These are phyloP conservation scores for Drosophila mayaguana DNA, from an alignment of 2,888 invertebrate genomes.

Conservation along the genomic window DNA sequence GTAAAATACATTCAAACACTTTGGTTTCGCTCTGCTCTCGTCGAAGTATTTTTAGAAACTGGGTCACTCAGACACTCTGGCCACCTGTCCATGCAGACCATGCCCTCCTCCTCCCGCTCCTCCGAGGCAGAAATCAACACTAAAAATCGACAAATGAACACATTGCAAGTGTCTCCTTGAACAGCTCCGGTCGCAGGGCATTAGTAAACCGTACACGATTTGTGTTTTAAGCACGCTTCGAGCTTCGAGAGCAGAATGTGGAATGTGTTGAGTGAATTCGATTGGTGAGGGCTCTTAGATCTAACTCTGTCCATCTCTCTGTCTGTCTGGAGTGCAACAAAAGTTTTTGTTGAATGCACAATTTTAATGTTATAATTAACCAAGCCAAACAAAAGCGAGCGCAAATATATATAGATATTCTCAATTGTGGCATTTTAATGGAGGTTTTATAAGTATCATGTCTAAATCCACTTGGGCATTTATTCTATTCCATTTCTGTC, in stretches of 20 bases:
- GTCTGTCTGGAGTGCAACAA: conserved; percentile 31
- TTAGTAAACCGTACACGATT: conserved; percentile 58
- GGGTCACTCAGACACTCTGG: conserved; percentile 58
- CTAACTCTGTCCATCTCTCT: conserved; percentile 10
- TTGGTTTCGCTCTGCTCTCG: conserved; percentile 52
- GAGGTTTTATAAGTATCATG: conserved; percentile 7
- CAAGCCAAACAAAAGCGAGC: conserved; percentile 22
- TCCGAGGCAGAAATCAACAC: conserved; percentile 44
- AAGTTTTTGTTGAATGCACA: conserved; percentile 24
- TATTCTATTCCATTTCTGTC: neutral
- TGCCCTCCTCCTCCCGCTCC: neutral
- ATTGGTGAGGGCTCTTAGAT: neutral
- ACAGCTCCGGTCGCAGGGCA: conserved; percentile 39
- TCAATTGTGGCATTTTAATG: conserved; percentile 21
- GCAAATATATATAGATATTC: conserved; percentile 7
- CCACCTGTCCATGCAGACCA: conserved; percentile 50
- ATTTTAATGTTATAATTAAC: conserved; percentile 57
- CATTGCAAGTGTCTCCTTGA: conserved; percentile 66
- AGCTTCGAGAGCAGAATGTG: conserved; percentile 21
- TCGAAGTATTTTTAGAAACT: conserved; percentile 73
- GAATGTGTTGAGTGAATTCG: conserved; percentile 4
- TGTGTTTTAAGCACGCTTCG: conserved; percentile 59
- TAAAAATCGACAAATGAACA: conserved; percentile 66
- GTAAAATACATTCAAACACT: conserved; percentile 75
- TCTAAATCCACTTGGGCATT: conserved; percentile 16